Evolutionary conservation across 2,888 invertebrate genomes (phyloP), one percentile per base, ranked within the genome.

Genomic region (Rugalucina vietnamica): DNA sequence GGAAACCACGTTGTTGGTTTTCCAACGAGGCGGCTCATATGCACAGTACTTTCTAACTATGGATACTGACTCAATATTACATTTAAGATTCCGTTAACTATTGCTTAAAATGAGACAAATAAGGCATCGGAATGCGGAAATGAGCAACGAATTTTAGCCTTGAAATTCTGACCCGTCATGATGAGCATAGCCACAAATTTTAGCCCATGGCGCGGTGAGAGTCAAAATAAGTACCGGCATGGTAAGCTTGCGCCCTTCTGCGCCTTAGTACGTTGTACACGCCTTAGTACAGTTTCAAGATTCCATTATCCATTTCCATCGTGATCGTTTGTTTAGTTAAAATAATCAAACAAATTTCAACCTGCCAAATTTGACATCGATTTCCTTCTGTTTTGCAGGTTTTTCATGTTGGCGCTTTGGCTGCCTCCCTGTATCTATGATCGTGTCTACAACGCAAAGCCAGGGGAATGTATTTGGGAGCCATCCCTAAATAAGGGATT

Each of bases 401-500:
- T 91, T 32, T 87, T 87, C 14, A 93, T 92, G 86, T 34, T 93
- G n/a, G 74, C 90, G 0, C 79, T 93, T 2, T 94, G 93, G 94
- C 85, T 93, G 18, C 92, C 93, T 10, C 89, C 93, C 0, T 93
- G 93, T 79, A 88, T 93, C 18, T 32, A 86, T 8, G 94, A 94
- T 89, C 84, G 94, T 10, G 21, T 93, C 5, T 74, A 82, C 12
- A 88, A 91, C 85, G 89, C 87, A 43, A 76, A 83, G 24, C 86
- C 90, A 0, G 87, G 89, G 1, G 81, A 79, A 50, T 94, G 94
- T 77, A 90, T 90, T 65, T 94, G 93, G 93, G 93, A 93, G 71
- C 94, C 94, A 0, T 91, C 93, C 0, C 72, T 90, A 24, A 94
- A 94, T 89, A 83, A 79, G 10, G 91, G 91, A 75, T 93, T 93